A percentile compares a stretch with the other conserved stretches of the same genome.
These are phyloP conservation scores for Laodelphax striatellus DNA, from an alignment of 1,140 invertebrate genomes.

Conservation along the genomic window DNA sequence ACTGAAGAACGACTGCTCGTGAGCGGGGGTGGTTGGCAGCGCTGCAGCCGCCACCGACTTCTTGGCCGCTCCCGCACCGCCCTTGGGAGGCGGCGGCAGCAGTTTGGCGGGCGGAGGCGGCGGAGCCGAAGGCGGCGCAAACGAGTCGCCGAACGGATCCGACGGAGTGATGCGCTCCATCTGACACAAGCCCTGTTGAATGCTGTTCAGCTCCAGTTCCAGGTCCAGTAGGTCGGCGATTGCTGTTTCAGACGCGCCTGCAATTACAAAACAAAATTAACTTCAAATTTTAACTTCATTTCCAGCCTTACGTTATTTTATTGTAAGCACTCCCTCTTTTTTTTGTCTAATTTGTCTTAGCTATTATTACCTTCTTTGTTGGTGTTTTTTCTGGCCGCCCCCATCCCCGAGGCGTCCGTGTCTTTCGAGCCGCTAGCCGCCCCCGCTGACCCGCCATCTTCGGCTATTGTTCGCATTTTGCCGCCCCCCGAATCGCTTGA, in stretches of 20 bases:
- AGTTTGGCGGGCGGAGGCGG: constrained; percentile 22
- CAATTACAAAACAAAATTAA: too few relatives aligned
- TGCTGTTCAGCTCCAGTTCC: constrained; percentile 80
- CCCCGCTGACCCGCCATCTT: too few relatives aligned
- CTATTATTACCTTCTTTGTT: too few relatives aligned
- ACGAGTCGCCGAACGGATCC: constrained; percentile 56
- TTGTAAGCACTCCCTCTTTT: too few relatives aligned
- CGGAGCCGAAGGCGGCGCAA: constrained; percentile 38
- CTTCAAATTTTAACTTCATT: too few relatives aligned
- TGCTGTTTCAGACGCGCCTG: constrained; percentile 20
- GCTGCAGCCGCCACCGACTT: background rate
- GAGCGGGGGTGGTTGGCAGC: background rate
- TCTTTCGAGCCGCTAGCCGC: too few relatives aligned
- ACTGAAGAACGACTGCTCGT: constrained; percentile 35
- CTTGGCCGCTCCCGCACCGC: constrained; percentile 8
- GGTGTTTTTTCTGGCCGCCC: too few relatives aligned
- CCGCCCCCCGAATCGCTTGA: too few relatives aligned
- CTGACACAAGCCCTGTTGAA: constrained; percentile 78
- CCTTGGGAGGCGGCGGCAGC: constrained; percentile 30
- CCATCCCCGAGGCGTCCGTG: too few relatives aligned
- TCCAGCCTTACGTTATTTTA: too few relatives aligned
- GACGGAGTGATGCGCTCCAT: constrained; percentile 76
- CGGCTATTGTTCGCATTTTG: too few relatives aligned
- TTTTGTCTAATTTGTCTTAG: too few relatives aligned
- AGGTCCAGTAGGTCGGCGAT: constrained; percentile 82